These are phyloP conservation scores for Toxonevra muliebris DNA, from an alignment of 2,888 invertebrate genomes.

Conservation along the genomic window DNA sequence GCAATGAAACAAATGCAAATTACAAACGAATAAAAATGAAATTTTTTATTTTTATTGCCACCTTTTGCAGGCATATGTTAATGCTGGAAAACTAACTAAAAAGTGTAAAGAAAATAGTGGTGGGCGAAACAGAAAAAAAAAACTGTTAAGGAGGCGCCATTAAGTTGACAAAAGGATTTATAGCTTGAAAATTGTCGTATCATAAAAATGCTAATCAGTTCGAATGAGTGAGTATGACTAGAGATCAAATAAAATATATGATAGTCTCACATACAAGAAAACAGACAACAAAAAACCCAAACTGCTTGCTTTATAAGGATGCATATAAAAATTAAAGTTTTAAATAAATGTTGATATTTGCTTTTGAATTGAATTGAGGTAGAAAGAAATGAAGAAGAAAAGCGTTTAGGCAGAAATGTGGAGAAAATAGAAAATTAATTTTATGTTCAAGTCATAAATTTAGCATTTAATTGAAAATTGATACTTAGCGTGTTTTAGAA, in stretches of 20 bases:
- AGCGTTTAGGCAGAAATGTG: too few species aligned
- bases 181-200: not conserved
- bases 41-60: slow-evolving; percentile 34
- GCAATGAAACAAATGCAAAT: slow-evolving; percentile 18
- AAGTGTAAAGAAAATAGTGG: not conserved
- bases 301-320: too few species aligned
- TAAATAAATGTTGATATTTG: too few species aligned
- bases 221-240: not conserved
- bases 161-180: slow-evolving; percentile 16
- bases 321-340: too few species aligned
- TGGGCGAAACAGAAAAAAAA: slow-evolving; percentile 6
- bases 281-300: too few species aligned
- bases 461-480: slow-evolving; percentile 17
- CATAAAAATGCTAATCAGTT: slow-evolving; percentile 17
- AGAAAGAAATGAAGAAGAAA: too few species aligned
- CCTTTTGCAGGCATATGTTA: slow-evolving; percentile 28
- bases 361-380: too few species aligned
- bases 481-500: too few species aligned
- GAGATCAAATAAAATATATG: too few species aligned
- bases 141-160: slow-evolving; percentile 18
- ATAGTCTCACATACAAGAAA: too few species aligned
- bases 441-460: slow-evolving; percentile 30
- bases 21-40: slow-evolving; percentile 25
- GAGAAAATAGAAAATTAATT: slow-evolving; percentile 10
- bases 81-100: slow-evolving; percentile 5